phyloP scores from a whole-genome alignment of 2,888 invertebrate genomes.

The Eristalinus sepulchralis region DNA sequence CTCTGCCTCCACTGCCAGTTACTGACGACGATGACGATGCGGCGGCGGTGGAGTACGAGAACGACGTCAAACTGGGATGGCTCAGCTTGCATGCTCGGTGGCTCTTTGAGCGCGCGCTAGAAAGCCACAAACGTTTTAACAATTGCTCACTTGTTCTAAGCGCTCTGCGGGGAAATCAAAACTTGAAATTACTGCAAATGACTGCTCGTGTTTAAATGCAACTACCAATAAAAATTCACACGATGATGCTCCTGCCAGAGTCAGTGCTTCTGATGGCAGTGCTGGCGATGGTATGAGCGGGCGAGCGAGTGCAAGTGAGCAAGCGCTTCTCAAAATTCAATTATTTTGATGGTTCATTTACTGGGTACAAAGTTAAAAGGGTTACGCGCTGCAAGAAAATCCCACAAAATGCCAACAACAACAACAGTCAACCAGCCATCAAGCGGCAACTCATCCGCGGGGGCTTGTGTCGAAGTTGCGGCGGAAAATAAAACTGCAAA shows the following conservation, averaged over 20 bases:
- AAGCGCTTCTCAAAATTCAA: constrained; percentile 47
- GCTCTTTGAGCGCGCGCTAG: constrained; percentile 1
- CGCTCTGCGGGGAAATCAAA: constrained; percentile 70
- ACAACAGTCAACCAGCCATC: background rate
- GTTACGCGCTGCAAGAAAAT: constrained; percentile 11
- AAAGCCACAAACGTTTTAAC: constrained; percentile 57
- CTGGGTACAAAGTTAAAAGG: constrained; percentile 32
- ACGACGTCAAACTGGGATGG: background rate
- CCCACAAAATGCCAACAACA: background rate
- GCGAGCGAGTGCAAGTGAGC: too few species aligned
- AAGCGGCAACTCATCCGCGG: background rate
- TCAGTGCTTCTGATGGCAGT: background rate
- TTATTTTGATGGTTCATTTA: constrained; percentile 68
- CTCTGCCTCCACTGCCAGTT: background rate
- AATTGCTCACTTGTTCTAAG: constrained; percentile 65
- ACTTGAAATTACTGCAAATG: constrained; percentile 70
- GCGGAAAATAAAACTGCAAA: background rate
- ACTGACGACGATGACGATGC: too few species aligned
- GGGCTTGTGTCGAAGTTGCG: background rate
- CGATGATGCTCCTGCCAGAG: constrained; percentile 14
- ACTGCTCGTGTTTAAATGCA: constrained; percentile 62
- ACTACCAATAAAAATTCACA: constrained; percentile 51
- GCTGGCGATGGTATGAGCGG: background rate
- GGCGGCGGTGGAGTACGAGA: background rate
- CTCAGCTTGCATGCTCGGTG: background rate